Percentiles rank a stretch among this genome's conserved stretches.
Evolutionary conservation across 2,797 vertebrate genomes (phyloP).

Genomic region (Enteromius paludinosus): DNA sequence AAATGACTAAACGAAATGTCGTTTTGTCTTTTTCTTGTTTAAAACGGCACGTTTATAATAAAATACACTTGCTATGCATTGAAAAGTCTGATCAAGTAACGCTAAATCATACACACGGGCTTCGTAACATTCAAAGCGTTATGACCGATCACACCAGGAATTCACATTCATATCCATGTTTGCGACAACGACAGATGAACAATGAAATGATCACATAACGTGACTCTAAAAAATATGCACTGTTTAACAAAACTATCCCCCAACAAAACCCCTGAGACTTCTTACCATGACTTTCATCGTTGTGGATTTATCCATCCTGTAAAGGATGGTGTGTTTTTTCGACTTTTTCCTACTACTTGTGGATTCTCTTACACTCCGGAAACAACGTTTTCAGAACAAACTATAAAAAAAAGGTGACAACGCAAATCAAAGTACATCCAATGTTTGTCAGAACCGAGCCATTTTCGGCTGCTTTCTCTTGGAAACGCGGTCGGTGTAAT

Average conservation of each 20-base stretch:
- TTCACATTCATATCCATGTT: conserved; percentile 2
- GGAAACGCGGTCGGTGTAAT: not conserved
- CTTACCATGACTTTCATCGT: conserved; percentile 35
- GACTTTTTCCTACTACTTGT: conserved; percentile 11
- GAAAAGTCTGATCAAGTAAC: not conserved
- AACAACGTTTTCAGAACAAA: not conserved
- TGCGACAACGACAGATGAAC: not conserved
- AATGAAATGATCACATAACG: not conserved
- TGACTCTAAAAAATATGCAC: not conserved
- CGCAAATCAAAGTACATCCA: not conserved
- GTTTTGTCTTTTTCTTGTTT: no score
- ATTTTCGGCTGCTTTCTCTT: conserved; percentile 3
- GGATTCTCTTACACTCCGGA: not conserved
- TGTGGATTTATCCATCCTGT: conserved; percentile 32
- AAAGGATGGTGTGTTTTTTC: conserved; percentile 27
- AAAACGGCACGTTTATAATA: not conserved
- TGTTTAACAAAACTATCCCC: not conserved
- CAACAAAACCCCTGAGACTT: not conserved
- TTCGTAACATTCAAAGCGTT: not conserved
- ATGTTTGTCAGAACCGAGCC: conserved; percentile 12
- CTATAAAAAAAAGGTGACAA: not conserved
- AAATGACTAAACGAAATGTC: not conserved
- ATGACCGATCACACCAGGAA: not conserved
- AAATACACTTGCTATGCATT: not conserved
- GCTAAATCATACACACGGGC: not conserved